Evolutionary conservation across 2,113 vertebrate species (phyloP).

Genomic region (Mirounga angustirostris): DNA sequence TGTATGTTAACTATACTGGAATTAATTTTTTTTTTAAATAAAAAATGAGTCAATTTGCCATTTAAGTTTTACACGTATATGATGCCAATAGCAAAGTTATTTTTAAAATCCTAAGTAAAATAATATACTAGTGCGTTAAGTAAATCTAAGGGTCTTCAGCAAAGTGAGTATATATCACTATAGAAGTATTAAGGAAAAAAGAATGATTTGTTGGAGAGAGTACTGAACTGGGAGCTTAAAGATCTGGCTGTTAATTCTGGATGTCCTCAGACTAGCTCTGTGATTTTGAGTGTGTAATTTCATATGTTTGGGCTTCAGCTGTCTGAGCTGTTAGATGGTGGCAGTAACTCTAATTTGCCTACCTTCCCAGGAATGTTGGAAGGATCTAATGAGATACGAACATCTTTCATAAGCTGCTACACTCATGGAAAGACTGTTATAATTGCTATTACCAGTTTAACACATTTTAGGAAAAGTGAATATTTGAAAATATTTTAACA

Average conservation of each 20-base stretch:
- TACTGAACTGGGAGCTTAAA: neutral
- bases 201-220: neutral
- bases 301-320: neutral
- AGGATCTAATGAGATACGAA: neutral
- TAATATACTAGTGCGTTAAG: neutral
- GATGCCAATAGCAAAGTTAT: neutral
- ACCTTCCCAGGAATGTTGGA: neutral
- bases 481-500: slow-evolving; percentile 60
- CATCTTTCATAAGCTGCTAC: slow-evolving; percentile 47
- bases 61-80: slow-evolving; percentile 33
- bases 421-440: slow-evolving; percentile 19
- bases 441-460: neutral
- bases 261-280: neutral
- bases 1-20: neutral
- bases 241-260: neutral
- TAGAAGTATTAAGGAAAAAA: slow-evolving; percentile 10
- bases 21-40: neutral
- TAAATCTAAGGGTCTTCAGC: neutral
- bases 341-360: neutral
- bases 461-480: slow-evolving; percentile 38
- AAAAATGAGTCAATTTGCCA: neutral
- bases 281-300: slow-evolving; percentile 1
- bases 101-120: slow-evolving; percentile 55
- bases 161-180: neutral
- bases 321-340: neutral